A percentile compares a stretch with the other conserved stretches of the same genome.
These are phyloP conservation scores for Sebastes melanostomus DNA, from an alignment of 2,797 vertebrate genomes.

Conservation along the genomic window DNA sequence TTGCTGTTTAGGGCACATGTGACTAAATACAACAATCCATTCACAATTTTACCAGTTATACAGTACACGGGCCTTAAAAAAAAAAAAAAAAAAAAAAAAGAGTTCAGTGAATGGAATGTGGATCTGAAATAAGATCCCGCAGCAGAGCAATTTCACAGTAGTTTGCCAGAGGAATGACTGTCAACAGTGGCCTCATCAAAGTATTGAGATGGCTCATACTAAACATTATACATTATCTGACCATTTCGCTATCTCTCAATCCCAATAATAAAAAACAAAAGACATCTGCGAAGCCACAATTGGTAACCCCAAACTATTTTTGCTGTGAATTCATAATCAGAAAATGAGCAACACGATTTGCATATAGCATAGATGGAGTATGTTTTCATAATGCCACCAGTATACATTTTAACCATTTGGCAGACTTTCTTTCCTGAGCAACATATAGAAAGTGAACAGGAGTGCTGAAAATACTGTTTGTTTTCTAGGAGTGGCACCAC, in stretches of 20 bases:
- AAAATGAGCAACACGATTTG: background rate
- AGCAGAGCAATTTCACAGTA: constrained; percentile 17
- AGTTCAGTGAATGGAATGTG: background rate
- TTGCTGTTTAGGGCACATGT: background rate
- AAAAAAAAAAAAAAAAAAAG: background rate
- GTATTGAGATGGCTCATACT: background rate
- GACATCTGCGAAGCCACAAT: background rate
- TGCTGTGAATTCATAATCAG: background rate
- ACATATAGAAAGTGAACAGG: background rate
- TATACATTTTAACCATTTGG: too few species aligned
- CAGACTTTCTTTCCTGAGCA: too few species aligned
- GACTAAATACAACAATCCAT: background rate
- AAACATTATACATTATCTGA: background rate
- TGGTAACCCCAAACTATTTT: background rate
- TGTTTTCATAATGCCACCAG: too few species aligned
- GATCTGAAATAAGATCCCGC: background rate
- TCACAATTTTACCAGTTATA: background rate
- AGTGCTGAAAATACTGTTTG: background rate
- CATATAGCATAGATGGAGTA: too few species aligned
- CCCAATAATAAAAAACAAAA: too few species aligned
- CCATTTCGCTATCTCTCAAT: too few species aligned
- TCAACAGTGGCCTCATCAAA: background rate
- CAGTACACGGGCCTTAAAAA: background rate
- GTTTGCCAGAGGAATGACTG: constrained; percentile 19
- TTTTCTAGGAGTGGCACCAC: background rate